These are phyloP conservation scores for Prosopocoilus inquinatus DNA, from an alignment of 2,888 invertebrate genomes.

Conservation along the genomic window DNA sequence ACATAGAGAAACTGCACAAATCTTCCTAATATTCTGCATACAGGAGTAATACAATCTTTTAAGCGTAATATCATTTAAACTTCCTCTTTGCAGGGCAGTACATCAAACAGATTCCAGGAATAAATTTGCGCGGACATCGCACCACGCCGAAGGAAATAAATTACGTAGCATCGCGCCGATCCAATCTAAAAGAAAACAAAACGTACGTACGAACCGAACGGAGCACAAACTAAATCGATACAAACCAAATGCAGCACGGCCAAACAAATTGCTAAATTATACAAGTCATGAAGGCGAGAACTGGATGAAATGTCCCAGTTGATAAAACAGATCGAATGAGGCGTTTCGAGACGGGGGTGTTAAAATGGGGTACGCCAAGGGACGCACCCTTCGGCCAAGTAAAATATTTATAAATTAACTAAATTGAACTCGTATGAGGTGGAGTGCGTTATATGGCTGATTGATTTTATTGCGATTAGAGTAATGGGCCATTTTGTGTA, in stretches of 20 bases:
- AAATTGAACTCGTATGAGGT: slow-evolving; percentile 39
- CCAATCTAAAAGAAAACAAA: slow-evolving; percentile 5
- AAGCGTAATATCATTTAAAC: too few species aligned
- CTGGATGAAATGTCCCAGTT: slow-evolving; percentile 44
- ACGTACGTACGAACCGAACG: slow-evolving; percentile 9
- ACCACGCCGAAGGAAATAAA: slow-evolving; percentile 4
- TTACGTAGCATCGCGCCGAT: neutral
- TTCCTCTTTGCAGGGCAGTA: too few species aligned
- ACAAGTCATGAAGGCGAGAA: slow-evolving; percentile 47
- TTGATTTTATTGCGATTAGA: slow-evolving; percentile 38
- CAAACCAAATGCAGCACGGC: slow-evolving; percentile 34
- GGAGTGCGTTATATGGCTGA: slow-evolving; percentile 35
- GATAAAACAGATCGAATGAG: slow-evolving; percentile 47
- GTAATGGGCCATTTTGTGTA: slow-evolving; percentile 24
- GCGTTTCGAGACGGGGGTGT: slow-evolving; percentile 37
- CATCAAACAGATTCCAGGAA: too few species aligned
- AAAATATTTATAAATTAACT: slow-evolving; percentile 48
- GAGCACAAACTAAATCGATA: slow-evolving; percentile 32
- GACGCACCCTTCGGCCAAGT: slow-evolving; percentile 21
- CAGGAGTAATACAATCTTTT: too few species aligned
- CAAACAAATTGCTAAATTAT: slow-evolving; percentile 47
- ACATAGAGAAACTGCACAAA: too few species aligned
- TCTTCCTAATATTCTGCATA: too few species aligned
- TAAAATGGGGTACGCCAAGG: slow-evolving; percentile 15
- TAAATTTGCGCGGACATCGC: neutral